Evolutionary conservation across 2,113 vertebrate species (phyloP).

Genomic region (Eptesicus fuscus): DNA sequence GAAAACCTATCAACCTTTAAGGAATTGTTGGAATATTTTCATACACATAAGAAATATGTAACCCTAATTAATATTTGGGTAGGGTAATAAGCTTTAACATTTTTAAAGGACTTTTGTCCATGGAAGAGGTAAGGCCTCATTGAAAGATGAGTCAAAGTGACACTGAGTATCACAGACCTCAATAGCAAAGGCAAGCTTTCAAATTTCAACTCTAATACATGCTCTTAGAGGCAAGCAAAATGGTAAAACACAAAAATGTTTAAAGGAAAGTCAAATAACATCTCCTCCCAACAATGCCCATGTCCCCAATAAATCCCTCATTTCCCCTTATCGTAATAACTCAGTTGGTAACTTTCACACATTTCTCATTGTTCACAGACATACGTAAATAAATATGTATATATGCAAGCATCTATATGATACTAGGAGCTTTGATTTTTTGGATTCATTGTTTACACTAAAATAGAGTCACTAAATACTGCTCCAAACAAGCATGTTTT

Average conservation of each 20-base stretch:
- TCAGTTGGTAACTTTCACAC: neutral
- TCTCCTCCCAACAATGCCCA: neutral
- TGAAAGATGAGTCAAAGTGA: neutral
- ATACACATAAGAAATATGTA: neutral
- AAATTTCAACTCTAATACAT: neutral
- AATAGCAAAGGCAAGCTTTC: neutral
- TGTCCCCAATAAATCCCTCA: neutral
- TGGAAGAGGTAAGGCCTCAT: neutral
- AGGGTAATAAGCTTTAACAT: neutral
- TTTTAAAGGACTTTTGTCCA: neutral
- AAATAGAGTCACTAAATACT: neutral
- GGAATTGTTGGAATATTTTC: constrained; percentile 38
- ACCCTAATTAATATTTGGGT: neutral
- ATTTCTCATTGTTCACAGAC: neutral
- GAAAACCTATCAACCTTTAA: constrained; percentile 46
- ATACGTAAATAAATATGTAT: neutral
- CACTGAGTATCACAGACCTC: neutral
- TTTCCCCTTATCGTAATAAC: neutral
- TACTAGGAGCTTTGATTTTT: neutral
- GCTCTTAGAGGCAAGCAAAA: neutral
- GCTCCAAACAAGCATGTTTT: neutral
- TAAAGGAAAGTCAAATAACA: neutral
- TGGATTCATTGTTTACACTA: neutral
- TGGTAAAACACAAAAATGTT: neutral
- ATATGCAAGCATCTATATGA: neutral